Evolutionary conservation across 2,113 vertebrate genomes (phyloP), one percentile per base, ranked within the genome.

Genomic region (Xenus cinereus): DNA sequence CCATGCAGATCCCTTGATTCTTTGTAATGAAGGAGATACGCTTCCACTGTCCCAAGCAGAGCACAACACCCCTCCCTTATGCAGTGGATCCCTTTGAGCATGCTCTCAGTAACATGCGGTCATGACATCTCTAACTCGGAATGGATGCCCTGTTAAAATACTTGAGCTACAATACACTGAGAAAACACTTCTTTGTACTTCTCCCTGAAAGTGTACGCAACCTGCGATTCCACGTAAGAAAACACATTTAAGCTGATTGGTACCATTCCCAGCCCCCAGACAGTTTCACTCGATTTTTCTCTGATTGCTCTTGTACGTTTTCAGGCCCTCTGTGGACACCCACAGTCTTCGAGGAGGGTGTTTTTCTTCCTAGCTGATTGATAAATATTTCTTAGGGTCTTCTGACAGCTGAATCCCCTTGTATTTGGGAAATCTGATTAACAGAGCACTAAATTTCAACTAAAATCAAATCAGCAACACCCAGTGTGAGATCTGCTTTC

Each of bases 341-440:
- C 37, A 60, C 59, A 37, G 35, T 30, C 48, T 85, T 76, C 4
- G 5, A 93, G 30, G n/a, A 84, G 9, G 18, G n/a, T 84, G 19
- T 22, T 94, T 95, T 97, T 90, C 57, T 90, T 93, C 39, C 45
- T 39, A 71, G 41, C 27, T 87, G 81, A 90, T 46, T 50, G 76
- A 93, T 28, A 87, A 96, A 91, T 71, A 37, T 63, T 90, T 84
- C 51, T 84, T 54, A 43, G 46, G 24, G 43, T 76, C 27, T 30
- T 7, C n/a, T 82, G 59, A 67, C 8, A 51, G 56, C 23, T 2
- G 4, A 90, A 91, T 89, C 21, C 41, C 28, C 16, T 88, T 72
- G 20, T 59, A 46, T 68, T 78, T 62, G 39, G 86, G 59, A 93
- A 95, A 87, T 84, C 57, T 71, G 53, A 94, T 94, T 96, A 96